phyloP scores from a whole-genome alignment of 2,797 vertebrate species.

The Artibeus jamaicensis region DNA sequence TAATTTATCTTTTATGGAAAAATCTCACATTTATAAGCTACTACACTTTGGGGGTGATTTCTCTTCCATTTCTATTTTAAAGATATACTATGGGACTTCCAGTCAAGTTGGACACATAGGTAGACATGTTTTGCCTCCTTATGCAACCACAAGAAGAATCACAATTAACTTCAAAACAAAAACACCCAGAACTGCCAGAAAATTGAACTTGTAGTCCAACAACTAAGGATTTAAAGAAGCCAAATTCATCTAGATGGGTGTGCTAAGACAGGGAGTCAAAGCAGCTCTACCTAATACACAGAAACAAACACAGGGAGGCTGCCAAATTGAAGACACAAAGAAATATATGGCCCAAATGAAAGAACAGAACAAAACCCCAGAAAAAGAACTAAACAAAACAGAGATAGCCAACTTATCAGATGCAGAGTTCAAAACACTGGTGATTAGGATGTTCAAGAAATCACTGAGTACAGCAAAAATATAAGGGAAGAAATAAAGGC shows the following conservation, averaged over 20 bases:
- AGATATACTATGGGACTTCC: neutral
- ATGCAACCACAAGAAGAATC: neutral
- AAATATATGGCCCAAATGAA: neutral
- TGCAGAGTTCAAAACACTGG: neutral
- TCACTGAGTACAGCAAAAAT: neutral
- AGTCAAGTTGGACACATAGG: neutral
- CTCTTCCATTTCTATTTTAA: constrained; percentile 47
- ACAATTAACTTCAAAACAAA: neutral
- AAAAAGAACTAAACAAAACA: neutral
- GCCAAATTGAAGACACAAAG: neutral
- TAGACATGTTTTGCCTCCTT: neutral
- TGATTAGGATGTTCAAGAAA: neutral
- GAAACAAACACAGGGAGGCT: neutral
- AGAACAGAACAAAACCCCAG: neutral
- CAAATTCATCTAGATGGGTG: neutral
- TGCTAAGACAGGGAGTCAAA: neutral
- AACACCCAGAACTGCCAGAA: neutral
- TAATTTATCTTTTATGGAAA: neutral
- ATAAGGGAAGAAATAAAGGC: neutral
- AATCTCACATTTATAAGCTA: constrained; percentile 15
- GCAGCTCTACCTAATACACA: neutral
- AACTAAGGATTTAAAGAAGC: neutral
- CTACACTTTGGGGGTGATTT: neutral
- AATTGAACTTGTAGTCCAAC: neutral
- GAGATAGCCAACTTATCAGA: neutral